Conservation (phyloP, 2,888 invertebrate genomes). For the Ceraclea dissimilis region DNA sequence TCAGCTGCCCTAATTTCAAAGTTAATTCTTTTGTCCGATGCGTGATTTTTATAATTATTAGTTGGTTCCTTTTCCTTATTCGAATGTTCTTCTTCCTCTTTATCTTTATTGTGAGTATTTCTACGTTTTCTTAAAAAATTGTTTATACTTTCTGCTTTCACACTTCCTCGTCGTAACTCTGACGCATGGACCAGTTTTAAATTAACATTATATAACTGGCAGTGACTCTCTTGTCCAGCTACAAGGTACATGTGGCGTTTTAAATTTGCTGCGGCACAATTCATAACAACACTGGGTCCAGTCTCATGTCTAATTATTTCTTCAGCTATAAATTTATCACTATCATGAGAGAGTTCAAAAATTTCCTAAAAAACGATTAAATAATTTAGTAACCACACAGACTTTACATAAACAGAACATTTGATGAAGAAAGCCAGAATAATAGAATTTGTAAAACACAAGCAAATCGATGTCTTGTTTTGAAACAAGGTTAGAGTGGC, state of each 20-base stretch:
- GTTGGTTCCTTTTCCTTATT: conserved; percentile 40
- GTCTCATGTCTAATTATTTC: conserved; percentile 87
- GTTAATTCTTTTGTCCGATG: conserved; percentile 55
- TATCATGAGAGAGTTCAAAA: conserved; percentile 83
- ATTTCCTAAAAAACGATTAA: conserved; percentile 63
- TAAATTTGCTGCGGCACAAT: conserved; percentile 67
- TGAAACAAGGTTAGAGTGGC: too few species aligned
- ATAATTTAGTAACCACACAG: neutral
- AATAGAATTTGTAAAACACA: too few species aligned
- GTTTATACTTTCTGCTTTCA: conserved; percentile 40
- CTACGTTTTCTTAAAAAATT: conserved; percentile 41
- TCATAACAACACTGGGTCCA: conserved; percentile 86
- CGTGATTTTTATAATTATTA: conserved; percentile 36
- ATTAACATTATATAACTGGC: conserved; percentile 73
- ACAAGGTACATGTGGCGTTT: conserved; percentile 72
- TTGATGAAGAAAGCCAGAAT: too few species aligned
- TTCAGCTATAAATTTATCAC: conserved; percentile 73
- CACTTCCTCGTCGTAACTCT: conserved; percentile 50
- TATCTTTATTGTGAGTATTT: conserved; percentile 48
- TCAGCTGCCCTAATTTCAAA: conserved; percentile 71
- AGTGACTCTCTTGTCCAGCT: conserved; percentile 88
- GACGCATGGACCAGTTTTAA: conserved; percentile 49
- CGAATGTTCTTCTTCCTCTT: conserved; percentile 31
- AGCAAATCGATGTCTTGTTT: too few species aligned
- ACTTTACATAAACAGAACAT: neutral